These are phyloP conservation scores for Thera britannica DNA, from an alignment of 2,888 invertebrate genomes.

Conservation along the genomic window DNA sequence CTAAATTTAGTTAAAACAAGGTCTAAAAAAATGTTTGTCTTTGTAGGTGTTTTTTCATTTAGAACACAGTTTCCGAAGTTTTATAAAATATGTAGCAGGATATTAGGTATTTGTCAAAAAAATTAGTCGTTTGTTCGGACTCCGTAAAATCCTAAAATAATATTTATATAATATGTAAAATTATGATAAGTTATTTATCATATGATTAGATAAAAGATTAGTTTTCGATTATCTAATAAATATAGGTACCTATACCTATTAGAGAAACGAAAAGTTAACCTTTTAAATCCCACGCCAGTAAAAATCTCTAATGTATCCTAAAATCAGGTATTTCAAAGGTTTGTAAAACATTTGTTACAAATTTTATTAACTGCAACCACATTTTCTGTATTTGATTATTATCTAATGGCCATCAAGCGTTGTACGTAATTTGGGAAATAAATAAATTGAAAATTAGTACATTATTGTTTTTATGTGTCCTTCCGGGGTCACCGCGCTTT, in stretches of 20 bases:
- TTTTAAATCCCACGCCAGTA: no score
- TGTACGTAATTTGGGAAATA: slow-evolving; percentile 57
- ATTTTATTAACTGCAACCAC: background rate
- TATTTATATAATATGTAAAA: no score
- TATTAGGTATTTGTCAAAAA: slow-evolving; percentile 9
- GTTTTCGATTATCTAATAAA: no score
- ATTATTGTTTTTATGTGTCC: slow-evolving; percentile 28
- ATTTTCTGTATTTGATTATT: slow-evolving; percentile 24
- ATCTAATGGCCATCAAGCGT: slow-evolving; percentile 30
- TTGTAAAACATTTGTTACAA: background rate
- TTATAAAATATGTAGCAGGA: slow-evolving; percentile 19
- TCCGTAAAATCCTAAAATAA: no score
- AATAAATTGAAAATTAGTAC: slow-evolving; percentile 54
- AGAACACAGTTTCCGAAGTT: slow-evolving; percentile 17
- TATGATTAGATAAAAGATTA: no score
- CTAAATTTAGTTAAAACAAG: background rate
- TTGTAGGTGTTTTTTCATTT: background rate
- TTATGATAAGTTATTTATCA: no score
- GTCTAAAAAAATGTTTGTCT: background rate
- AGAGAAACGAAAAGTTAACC: no score
- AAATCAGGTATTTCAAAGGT: background rate
- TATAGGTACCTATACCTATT: no score
- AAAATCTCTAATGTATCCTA: no score
- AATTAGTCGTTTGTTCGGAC: slow-evolving; percentile 1
- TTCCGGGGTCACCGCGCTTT: no score